Evolutionary conservation across 2,113 vertebrate species (phyloP).

Genomic region (Aythya baeri): DNA sequence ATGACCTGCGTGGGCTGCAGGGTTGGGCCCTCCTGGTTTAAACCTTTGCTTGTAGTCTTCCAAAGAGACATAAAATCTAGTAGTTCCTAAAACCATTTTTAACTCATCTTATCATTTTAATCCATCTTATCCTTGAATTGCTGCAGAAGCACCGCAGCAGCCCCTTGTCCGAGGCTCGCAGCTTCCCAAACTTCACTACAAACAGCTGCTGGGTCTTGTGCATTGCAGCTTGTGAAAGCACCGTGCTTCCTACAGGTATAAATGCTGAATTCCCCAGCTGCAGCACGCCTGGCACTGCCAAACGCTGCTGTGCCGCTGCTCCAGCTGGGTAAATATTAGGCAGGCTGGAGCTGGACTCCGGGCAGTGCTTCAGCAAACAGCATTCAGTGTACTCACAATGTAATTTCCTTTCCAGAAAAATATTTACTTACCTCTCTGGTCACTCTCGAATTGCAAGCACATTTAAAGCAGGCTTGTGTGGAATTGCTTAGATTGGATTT

Average conservation of each 20-base stretch:
- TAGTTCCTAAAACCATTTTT: no score
- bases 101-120: no score
- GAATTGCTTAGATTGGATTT: background rate
- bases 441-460: background rate
- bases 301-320: accelerated
- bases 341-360: background rate
- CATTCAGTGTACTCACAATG: background rate
- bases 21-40: background rate
- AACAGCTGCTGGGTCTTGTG: background rate
- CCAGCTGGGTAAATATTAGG: constrained; percentile 36
- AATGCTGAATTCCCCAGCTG: background rate
- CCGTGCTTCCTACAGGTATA: background rate
- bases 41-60: background rate
- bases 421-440: constrained; percentile 37
- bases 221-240: background rate
- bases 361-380: background rate
- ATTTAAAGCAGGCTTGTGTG: background rate
- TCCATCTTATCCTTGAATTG: background rate
- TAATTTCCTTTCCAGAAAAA: constrained; percentile 33
- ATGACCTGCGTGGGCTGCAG: background rate
- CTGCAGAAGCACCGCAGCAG: background rate
- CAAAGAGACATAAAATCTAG: no score
- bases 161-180: background rate
- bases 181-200: background rate
- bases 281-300: background rate